Base-by-base conservation (phyloP, 2,888 invertebrate species). In the Arrhopalites spinosus region DNA sequence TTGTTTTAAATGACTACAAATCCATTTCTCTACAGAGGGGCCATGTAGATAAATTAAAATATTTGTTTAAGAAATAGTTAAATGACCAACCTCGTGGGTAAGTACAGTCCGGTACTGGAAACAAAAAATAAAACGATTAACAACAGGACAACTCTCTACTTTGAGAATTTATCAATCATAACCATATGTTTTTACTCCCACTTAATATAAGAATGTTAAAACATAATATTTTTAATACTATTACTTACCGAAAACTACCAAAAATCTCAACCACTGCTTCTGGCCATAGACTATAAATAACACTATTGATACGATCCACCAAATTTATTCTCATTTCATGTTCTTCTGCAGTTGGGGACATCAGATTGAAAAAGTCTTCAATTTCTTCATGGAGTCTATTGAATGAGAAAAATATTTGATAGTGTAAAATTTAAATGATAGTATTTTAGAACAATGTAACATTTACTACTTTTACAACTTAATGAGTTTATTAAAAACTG, bases 61-160 rank as follows among this genome's bases (percentile, higher is more conserved):
- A 17, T 23, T 63, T 30, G 30, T 43, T 53, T 36, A 67, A 66
- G 20, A 30, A 61, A 25, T 69, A n/a, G 27, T 74, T 29, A 67
- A 15, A 25, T 20, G 74, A 82, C 79, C 81, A 85, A 90, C 90
- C 96, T 96, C 84, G 98, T 98, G 81, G 98, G 98, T 86, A 99
- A 90, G 88, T 98, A 99, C 81, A 99, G 91, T 74, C 96, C 96
- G 80, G 98, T 98, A 83, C 95, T n/a, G 91, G 88, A 97, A 98
- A 59, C 97, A 97, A 84, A 88, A 98, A 99, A 84, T 36, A 36
- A 36, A 11, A 7, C 3, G 11, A 36, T 36, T 7, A 36, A 11
- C 5, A 36, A 36, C 36, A 7, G 11, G 11, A 36, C 11, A 36
- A 36, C 5, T 36, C 3, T 7, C 36, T n/a, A n/a, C n/a, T n/a